A percentile compares a stretch with the other conserved stretches of the same genome.
These are phyloP conservation scores for Polypedilum pembai DNA, from an alignment of 1,140 invertebrate species.

Conservation along the genomic window DNA sequence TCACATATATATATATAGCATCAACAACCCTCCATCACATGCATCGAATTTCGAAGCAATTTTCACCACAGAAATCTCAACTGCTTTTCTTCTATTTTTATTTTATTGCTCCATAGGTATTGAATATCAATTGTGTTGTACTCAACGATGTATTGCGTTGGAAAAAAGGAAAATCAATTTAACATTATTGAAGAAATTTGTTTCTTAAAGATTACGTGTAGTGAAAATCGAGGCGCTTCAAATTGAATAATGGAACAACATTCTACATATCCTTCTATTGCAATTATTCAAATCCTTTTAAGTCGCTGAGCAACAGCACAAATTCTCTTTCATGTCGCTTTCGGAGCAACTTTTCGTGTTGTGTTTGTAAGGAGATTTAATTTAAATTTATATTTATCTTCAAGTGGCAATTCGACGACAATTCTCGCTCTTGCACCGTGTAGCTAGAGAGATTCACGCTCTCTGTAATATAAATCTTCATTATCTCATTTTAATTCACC, in stretches of 20 bases:
- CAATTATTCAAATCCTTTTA: constrained; percentile 28
- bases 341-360: neutral
- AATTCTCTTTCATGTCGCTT: neutral
- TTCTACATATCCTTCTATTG: constrained; percentile 1
- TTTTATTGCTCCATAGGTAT: constrained; percentile 25
- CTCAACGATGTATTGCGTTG: neutral
- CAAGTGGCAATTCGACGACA: neutral
- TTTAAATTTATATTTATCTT: constrained; percentile 28
- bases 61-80: constrained; percentile 28
- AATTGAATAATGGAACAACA: constrained; percentile 26
- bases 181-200: constrained; percentile 26
- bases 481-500: constrained; percentile 25
- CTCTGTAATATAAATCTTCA: constrained; percentile 25
- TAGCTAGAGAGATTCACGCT: neutral
- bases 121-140: constrained; percentile 26
- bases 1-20: neutral
- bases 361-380: constrained; percentile 21
- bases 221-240: constrained; percentile 6
- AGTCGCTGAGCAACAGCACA: constrained; percentile 24
- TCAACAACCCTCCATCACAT: neutral
- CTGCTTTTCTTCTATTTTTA: constrained; percentile 6
- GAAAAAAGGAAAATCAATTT: constrained; percentile 12
- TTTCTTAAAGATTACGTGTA: neutral
- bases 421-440: neutral
- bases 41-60: constrained; percentile 17